Percentiles rank a stretch among this genome's conserved stretches.
Conservation (phyloP, 2,113 vertebrate genomes). For the Cheirogaleus medius region DNA sequence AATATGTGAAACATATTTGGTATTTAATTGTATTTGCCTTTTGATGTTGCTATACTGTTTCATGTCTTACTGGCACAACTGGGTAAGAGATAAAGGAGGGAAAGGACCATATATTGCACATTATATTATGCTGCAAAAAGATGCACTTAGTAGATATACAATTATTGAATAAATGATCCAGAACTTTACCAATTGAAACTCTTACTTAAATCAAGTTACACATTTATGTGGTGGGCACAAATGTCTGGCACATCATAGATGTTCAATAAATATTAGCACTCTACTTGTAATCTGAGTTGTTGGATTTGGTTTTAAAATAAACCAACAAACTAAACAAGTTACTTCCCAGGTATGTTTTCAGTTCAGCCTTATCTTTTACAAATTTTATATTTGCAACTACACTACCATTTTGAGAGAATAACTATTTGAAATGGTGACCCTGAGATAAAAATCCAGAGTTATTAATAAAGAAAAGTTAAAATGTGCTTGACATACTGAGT, state of each 20-base stretch:
- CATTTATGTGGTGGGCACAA: not conserved
- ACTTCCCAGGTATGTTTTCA: not conserved
- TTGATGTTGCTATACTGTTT: not conserved
- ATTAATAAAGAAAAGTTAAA: not conserved
- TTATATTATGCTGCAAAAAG: not conserved
- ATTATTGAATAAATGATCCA: not conserved
- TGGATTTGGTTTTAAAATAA: slow-evolving; percentile 45
- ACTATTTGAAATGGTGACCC: not conserved
- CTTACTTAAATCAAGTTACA: slow-evolving; percentile 1
- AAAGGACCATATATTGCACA: not conserved
- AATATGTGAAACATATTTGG: not conserved
- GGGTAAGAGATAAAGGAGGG: not conserved
- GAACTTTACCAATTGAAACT: not conserved
- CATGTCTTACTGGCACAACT: not conserved
- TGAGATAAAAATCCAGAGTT: not conserved
- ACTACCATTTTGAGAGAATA: not conserved
- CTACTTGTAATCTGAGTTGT: not conserved
- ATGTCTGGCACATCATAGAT: not conserved
- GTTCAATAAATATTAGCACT: not conserved
- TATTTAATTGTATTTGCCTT: not conserved
- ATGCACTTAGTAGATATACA: not conserved
- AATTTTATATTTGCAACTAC: not conserved
- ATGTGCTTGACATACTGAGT: not conserved
- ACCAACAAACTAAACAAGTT: not conserved
- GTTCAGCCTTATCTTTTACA: not conserved